Conservation (phyloP, 2,113 vertebrate species). For the Taurulus bubalis region DNA sequence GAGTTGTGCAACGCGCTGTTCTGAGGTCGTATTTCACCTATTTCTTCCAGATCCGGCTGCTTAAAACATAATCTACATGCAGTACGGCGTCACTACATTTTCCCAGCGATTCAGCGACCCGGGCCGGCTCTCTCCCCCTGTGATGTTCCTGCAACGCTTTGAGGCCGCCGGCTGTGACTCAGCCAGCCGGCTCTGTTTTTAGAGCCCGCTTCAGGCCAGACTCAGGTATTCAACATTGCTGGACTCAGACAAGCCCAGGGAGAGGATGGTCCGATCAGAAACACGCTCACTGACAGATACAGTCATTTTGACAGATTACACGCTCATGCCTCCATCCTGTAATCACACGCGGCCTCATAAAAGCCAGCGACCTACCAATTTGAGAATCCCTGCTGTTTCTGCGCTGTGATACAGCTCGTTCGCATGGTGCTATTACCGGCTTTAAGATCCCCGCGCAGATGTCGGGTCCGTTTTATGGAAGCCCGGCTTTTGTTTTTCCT, state of each 20-base stretch:
- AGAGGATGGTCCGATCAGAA: constrained; percentile 59
- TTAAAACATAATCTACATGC: not conserved
- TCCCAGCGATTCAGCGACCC: not conserved
- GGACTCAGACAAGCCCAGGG: constrained; percentile 26
- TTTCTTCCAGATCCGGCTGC: not conserved
- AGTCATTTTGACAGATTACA: constrained; percentile 77
- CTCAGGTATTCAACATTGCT: constrained; percentile 22
- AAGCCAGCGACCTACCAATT: constrained; percentile 76
- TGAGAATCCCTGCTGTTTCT: constrained; percentile 72
- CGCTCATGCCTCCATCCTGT: constrained; percentile 72
- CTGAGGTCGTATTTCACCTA: not conserved
- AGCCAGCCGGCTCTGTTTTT: constrained; percentile 9
- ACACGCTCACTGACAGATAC: constrained; percentile 67
- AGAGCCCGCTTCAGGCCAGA: not conserved
- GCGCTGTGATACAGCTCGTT: constrained; percentile 55
- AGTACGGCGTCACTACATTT: not conserved
- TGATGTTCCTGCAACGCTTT: not conserved
- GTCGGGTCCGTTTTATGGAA: constrained; percentile 72
- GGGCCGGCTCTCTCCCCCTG: not conserved
- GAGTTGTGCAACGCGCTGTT: not conserved
- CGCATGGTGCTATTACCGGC: constrained; percentile 70
- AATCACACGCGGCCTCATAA: constrained; percentile 70
- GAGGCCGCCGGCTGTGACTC: constrained; percentile 5
- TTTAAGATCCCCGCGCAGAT: constrained; percentile 76
- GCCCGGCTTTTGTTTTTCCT: constrained; percentile 58